Evolutionary conservation across 2,797 vertebrate genomes (phyloP).

Genomic region (Pangasius mekongensis): DNA sequence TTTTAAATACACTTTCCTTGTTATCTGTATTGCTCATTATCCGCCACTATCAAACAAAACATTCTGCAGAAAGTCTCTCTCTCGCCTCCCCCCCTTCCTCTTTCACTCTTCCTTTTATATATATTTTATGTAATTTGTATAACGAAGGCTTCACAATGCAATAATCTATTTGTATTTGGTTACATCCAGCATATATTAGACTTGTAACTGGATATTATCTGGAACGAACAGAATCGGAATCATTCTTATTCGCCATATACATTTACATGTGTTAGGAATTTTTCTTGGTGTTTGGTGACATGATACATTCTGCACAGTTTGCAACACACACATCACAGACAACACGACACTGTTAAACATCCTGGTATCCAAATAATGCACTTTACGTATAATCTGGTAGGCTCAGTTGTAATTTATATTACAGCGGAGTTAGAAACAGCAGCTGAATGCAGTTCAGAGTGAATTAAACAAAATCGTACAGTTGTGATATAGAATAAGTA

Average conservation of each 20-base stretch:
- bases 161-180: neutral
- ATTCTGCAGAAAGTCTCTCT: neutral
- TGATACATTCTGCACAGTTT: too few relatives aligned
- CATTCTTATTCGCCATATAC: neutral
- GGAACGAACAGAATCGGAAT: neutral
- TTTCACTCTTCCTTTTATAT: neutral
- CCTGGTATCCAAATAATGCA: too few relatives aligned
- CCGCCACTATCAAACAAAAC: slow-evolving; percentile 14
- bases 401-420: too few relatives aligned
- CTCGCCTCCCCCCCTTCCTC: neutral
- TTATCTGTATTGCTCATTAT: slow-evolving; percentile 47
- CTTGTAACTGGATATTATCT: neutral
- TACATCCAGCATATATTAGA: neutral
- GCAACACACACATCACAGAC: too few relatives aligned
- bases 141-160: neutral
- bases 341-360: too few relatives aligned
- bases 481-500: too few relatives aligned
- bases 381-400: too few relatives aligned
- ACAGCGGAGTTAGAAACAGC: neutral
- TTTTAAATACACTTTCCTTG: neutral
- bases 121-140: neutral
- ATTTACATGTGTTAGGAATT: neutral
- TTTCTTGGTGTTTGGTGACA: too few relatives aligned
- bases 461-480: too few relatives aligned
- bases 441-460: neutral